Evolutionary conservation across 2,888 invertebrate genomes (phyloP).

Genomic region (Mythimna ferrago): DNA sequence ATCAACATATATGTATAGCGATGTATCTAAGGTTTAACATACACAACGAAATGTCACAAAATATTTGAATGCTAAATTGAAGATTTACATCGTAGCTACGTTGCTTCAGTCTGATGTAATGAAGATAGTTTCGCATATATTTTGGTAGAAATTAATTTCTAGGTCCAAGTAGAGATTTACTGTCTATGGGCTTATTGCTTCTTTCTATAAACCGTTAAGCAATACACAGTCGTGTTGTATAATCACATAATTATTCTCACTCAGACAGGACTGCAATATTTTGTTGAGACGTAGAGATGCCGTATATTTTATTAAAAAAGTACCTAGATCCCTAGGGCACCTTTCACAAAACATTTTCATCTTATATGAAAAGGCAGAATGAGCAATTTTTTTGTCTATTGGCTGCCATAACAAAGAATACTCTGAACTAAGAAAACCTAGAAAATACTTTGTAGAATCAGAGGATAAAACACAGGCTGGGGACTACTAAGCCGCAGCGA

Average conservation of each 20-base stretch:
- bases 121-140: too few species aligned
- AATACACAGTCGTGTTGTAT: neutral
- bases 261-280: neutral
- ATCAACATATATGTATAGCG: constrained; percentile 14
- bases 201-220: too few species aligned
- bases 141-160: neutral
- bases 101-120: neutral
- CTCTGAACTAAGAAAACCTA: constrained; percentile 11
- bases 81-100: neutral
- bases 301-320: constrained; percentile 3
- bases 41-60: constrained; percentile 22
- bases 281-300: constrained; percentile 4
- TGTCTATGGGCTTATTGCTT: neutral
- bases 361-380: neutral
- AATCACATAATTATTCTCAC: too few species aligned
- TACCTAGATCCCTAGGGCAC: neutral
- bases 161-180: neutral
- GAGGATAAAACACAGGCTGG: constrained; percentile 29
- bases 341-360: constrained; percentile 31
- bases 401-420: constrained; percentile 4
- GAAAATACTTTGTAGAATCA: constrained; percentile 18
- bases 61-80: neutral
- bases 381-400: constrained; percentile 10
- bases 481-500: constrained; percentile 23
- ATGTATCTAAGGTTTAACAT: constrained; percentile 15